Conservation (phyloP, 2,888 invertebrate species). For the Agelastica alni region DNA sequence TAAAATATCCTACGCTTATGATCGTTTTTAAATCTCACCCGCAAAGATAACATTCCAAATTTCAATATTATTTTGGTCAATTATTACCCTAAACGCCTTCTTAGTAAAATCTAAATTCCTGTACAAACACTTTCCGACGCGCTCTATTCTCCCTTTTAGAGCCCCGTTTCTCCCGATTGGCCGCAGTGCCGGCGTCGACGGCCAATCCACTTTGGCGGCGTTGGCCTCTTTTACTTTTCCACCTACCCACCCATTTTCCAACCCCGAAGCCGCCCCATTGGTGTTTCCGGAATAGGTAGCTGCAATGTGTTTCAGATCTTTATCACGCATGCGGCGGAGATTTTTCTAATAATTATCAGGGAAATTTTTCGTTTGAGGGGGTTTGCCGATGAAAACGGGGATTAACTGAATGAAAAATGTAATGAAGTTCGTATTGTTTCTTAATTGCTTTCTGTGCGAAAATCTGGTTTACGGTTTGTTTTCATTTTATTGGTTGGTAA, state of each 20-base stretch:
- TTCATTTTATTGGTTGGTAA: no score
- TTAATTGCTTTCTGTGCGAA: no score
- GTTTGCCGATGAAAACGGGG: not conserved
- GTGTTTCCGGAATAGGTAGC: constrained; percentile 51
- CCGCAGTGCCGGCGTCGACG: constrained; percentile 43
- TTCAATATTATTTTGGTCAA: not conserved
- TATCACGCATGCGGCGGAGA: constrained; percentile 44
- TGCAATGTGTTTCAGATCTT: constrained; percentile 45
- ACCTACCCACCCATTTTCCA: constrained; percentile 29
- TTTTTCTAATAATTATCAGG: constrained; percentile 13
- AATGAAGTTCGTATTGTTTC: no score
- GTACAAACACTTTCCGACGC: not conserved
- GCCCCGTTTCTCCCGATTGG: constrained; percentile 42
- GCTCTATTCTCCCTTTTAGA: not conserved
- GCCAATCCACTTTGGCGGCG: constrained; percentile 48
- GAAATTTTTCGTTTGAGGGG: constrained; percentile 5
- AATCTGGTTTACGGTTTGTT: no score
- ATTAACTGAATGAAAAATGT: not conserved
- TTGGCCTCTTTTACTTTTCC: constrained; percentile 49
- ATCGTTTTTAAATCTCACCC: not conserved
- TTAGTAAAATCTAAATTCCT: not conserved
- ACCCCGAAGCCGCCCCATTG: constrained; percentile 46
- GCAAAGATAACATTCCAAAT: not conserved
- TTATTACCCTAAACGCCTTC: not conserved
- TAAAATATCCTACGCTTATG: not conserved